phyloP scores from a whole-genome alignment of 2,113 vertebrate species.

The Hippolais icterina region DNA sequence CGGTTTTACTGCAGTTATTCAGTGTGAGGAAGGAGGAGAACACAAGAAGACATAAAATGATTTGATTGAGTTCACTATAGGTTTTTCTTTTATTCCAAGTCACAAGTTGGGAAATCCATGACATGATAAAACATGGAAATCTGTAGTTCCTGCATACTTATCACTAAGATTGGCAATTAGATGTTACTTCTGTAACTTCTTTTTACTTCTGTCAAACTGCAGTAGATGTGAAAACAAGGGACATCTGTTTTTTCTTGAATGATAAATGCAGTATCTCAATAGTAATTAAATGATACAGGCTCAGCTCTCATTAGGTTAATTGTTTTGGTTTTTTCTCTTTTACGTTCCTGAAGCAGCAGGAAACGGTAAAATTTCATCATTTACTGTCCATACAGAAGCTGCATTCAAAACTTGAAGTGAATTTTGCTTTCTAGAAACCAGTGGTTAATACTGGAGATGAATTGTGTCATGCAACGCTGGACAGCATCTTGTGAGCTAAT shows the following conservation, averaged over 20 bases:
- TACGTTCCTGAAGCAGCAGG: constrained; percentile 45
- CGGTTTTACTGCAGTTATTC: neutral
- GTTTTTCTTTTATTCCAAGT: neutral
- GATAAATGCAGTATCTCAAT: constrained; percentile 61
- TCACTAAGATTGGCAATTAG: neutral
- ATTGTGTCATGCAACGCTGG: neutral
- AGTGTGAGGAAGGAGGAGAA: neutral
- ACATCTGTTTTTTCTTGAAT: neutral
- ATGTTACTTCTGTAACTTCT: neutral
- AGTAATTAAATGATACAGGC: constrained; percentile 58
- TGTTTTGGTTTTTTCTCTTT: constrained; percentile 57
- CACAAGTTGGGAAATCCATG: neutral
- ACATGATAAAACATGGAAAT: neutral
- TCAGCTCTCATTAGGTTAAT: constrained; percentile 64
- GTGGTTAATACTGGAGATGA: neutral
- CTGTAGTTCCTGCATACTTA: neutral
- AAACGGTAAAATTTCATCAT: constrained; percentile 39
- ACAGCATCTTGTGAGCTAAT: neutral
- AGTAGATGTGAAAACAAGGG: constrained; percentile 13
- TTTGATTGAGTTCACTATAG: neutral
- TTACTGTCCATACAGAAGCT: constrained; percentile 59
- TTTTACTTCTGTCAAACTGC: constrained; percentile 7
- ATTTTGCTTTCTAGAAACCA: neutral
- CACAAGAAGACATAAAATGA: neutral
- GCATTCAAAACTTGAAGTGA: constrained; percentile 3